Evolutionary conservation across 1,140 invertebrate species (phyloP), one percentile per base, ranked within the genome.

Genomic region (Caenorhabditis latens): DNA sequence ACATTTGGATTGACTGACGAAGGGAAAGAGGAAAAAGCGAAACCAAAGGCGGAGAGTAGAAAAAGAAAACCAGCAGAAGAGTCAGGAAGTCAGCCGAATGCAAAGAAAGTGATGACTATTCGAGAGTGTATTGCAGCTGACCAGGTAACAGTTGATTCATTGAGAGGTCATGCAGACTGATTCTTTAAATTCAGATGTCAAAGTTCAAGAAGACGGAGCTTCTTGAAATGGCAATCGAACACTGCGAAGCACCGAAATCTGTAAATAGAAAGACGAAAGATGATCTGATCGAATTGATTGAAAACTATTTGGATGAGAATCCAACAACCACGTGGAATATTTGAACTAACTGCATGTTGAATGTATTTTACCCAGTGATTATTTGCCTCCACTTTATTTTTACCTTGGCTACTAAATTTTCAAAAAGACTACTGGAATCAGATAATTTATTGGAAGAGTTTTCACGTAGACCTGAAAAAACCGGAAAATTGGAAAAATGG

Each of bases 181-280:
- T 13, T 53, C 1, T 53, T 16, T 53, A 1, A 16, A 13, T 65
- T 65, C 32, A 65, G 65, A 79, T 79, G 21, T 13, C 13, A 13
- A 79, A 79, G 6, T 79, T 79, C 71, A 79, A 79, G 40, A 79
- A 79, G 13, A 46, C 50, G 2, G 71, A 79, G 40, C 71, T 79
- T 5, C 21, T 79, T 9, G 14, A 7, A 6, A 79, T 79, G 43
- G 71, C 71, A 9, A 13, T 50, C 0, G 71, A 79, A n/a, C 71
- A 79, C 71, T 79, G 71, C 53, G 46, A 79, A 50, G 71, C 71
- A 24, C 46, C 46, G 21, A 79, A 79, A 79, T 50, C 71, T 5
- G 11, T 53, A 1, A 48, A 50, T 13, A 79, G 71, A 46, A 79
- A 79, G 21, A 79, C 71, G 7, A 79, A 79, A 50, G 53, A 79